Base-by-base conservation (phyloP, 1,140 invertebrate genomes). In the Portunus trituberculatus region DNA sequence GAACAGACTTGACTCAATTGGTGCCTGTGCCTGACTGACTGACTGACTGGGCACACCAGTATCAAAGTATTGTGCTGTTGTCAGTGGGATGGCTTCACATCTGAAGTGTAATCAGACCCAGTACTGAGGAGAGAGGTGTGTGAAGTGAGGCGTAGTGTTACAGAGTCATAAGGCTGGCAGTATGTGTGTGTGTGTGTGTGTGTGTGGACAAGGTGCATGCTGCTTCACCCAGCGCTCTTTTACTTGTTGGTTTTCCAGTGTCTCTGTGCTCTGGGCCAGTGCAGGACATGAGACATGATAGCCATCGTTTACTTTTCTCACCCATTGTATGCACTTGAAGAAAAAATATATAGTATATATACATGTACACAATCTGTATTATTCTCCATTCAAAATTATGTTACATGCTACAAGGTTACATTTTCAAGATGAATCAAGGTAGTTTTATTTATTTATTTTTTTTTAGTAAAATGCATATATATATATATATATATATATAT, bases 401-500 rank as follows among this genome's bases (percentile, higher is more conserved):
- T 29, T 8, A 84, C 14, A 12, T 29, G n/a, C 8, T 2, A 59
- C 0, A 59, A 59, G 52, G 10, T 59, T 59, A 59, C 8, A 10
- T 16, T 10, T 2, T 20, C 3, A 20, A 59, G 10, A 10, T 20
- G 8, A 59, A 2, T 59, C 10, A 20, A 59, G 52, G 10, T 59
- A 7, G 52, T 59, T 12, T 12, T 59, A 6, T 20, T 20, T 59
- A 59, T 59, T 59, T 12, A 1, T 0, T 20, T 84, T 8, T 84
- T n/a, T n/a, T n/a, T n/a, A n/a, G n/a, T n/a, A n/a, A n/a, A n/a
- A n/a, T n/a, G n/a, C n/a, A n/a, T n/a, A 84, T 84, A 84, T 84
- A 84, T 84, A 84, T 84, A 84, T 84, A 92, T 92, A 92, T 76
- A 67, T 92, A 93, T 93, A 48, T 93, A 84, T 86, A 86, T 46